These are phyloP conservation scores for Pseudoatta argentina DNA, from an alignment of 1,140 invertebrate genomes.

Conservation along the genomic window DNA sequence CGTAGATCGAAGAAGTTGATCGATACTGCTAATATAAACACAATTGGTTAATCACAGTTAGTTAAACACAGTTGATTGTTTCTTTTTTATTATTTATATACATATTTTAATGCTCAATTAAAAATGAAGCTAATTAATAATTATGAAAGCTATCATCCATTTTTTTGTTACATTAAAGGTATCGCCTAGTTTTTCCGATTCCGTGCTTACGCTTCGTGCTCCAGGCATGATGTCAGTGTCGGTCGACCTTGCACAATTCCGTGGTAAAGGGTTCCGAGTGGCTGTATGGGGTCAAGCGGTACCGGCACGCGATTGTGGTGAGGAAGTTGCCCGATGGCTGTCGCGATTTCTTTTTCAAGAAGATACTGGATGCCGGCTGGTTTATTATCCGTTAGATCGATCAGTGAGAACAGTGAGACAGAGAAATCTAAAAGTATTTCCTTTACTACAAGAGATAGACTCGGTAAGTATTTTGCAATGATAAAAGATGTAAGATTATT, in stretches of 20 bases:
- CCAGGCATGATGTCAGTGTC: slow-evolving; percentile 86
- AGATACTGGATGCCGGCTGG: slow-evolving; percentile 86
- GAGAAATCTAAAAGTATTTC: slow-evolving; percentile 76
- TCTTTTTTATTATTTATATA: slow-evolving; percentile 25
- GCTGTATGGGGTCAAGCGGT: slow-evolving; percentile 86
- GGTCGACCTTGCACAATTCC: slow-evolving; percentile 86
- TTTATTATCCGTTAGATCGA: slow-evolving; percentile 87
- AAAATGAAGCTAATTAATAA: not conserved
- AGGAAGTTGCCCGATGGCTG: slow-evolving; percentile 88
- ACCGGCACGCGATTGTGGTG: slow-evolving; percentile 88
- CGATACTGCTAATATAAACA: slow-evolving; percentile 45
- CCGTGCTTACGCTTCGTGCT: slow-evolving; percentile 84
- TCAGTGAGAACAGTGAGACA: slow-evolving; percentile 77
- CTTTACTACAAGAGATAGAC: slow-evolving; percentile 71
- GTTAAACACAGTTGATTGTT: slow-evolving; percentile 8
- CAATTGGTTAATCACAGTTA: slow-evolving; percentile 17
- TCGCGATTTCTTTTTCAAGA: slow-evolving; percentile 87
- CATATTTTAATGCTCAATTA: not conserved
- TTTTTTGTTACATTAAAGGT: slow-evolving; percentile 70
- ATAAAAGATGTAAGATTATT: not conserved
- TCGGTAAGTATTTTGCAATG: slow-evolving; percentile 72
- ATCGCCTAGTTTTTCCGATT: slow-evolving; percentile 82
- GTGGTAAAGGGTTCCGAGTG: slow-evolving; percentile 81
- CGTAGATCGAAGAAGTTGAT: slow-evolving; percentile 42
- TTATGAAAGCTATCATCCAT: slow-evolving; percentile 7